Evolutionary conservation across 2,113 vertebrate genomes (phyloP).

Genomic region (Progne subis): DNA sequence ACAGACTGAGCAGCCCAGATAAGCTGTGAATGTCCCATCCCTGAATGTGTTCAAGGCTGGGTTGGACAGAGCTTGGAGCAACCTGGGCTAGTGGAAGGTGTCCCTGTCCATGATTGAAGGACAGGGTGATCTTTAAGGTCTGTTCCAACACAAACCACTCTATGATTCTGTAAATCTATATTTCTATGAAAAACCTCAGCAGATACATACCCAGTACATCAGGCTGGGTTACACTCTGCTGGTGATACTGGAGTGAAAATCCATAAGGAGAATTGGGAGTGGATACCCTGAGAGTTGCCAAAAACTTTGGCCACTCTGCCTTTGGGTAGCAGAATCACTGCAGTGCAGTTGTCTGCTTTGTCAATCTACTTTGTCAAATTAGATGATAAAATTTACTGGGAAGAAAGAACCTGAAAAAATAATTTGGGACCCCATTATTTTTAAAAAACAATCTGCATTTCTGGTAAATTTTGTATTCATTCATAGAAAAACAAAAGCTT

Average conservation of each 20-base stretch:
- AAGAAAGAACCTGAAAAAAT: not conserved
- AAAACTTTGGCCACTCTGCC: not conserved
- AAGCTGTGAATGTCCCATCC: accelerated
- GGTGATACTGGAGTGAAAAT: not conserved
- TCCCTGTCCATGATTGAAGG: accelerated
- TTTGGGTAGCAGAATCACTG: not conserved
- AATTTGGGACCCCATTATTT: not conserved
- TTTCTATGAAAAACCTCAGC: not conserved
- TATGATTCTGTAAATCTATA: not conserved
- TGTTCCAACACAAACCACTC: not conserved
- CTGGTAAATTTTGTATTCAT: accelerated
- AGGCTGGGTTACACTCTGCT: not conserved
- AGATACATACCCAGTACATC: not conserved
- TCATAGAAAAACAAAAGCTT: not conserved
- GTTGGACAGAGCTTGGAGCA: not conserved
- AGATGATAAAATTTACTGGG: not conserved
- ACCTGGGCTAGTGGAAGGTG: not conserved
- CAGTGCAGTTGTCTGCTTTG: not conserved
- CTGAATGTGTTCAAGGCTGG: not conserved
- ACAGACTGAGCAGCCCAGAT: not conserved
- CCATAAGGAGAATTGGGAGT: not conserved
- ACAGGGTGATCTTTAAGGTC: not conserved
- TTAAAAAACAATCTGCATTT: not conserved
- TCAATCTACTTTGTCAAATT: not conserved
- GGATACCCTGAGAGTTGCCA: not conserved